Conservation (phyloP, 2,797 vertebrate species). For the Scolopax rusticola region DNA sequence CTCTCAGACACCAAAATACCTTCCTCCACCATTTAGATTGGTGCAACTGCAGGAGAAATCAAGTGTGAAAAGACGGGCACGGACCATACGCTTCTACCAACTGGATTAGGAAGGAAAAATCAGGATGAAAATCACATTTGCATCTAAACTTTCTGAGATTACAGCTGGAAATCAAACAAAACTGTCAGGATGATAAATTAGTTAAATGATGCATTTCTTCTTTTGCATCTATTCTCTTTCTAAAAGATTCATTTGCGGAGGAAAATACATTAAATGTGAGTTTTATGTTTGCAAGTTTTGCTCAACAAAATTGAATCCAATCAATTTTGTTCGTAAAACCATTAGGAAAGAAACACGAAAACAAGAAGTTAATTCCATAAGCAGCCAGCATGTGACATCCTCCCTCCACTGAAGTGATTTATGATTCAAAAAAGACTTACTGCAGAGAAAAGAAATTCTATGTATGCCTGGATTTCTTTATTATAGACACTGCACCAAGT, state of each 20-base stretch:
- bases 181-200: not conserved
- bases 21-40: not conserved
- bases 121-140: not conserved
- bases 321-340: not conserved
- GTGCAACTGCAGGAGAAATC: not conserved
- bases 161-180: not conserved
- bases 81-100: not conserved
- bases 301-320: not conserved
- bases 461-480: not conserved
- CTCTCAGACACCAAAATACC: not conserved
- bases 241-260: not conserved
- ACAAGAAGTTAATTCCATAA: not conserved
- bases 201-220: not conserved
- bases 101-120: not conserved
- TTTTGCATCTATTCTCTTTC: not conserved
- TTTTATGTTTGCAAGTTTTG: not conserved
- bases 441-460: not conserved
- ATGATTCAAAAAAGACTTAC: not conserved
- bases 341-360: not conserved
- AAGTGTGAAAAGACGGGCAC: not conserved
- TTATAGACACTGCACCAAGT: not conserved
- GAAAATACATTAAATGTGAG: not conserved
- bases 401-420: not conserved
- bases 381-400: not conserved
- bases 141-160: not conserved